Evolutionary conservation across 2,797 vertebrate species (phyloP), one percentile per base, ranked within the genome.

Genomic region (Falco concolor): DNA sequence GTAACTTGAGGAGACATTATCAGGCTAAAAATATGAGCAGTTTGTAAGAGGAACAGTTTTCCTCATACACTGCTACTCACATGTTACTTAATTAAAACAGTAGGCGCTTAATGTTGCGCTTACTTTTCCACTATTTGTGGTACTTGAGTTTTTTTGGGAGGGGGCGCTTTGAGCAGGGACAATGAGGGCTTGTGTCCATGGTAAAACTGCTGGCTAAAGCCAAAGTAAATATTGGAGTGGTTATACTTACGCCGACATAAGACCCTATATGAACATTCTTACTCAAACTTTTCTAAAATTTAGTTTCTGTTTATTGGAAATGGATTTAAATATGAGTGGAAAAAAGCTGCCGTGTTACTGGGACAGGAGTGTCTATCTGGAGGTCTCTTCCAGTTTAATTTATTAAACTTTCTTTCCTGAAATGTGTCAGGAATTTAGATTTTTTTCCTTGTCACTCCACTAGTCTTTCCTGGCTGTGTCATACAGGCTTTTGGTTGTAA

Each of bases 181-280:
- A 96, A 65, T 89, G 78, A 94, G 81, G 49, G 32, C 88, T 96
- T 96, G 75, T 95, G 72, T 85, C 90, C 38, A 9, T 92, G 64
- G 68, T 68, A 72, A 9, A 4, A 13, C 23, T 72, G 18, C 68
- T 83, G 75, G 15, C 32, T 75, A 68, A 79, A 87, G 88, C 95
- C 95, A 90, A 40, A 76, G 50, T 92, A 87, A 95, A 92, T 83
- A 94, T 0, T 67, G 70, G 68, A 89, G 64, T 77, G 74, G 49
- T 84, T 80, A 27, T 93, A 87, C 72, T 68, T 87, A 17, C 4
- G 57, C 53, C 1, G 1, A 53, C 49, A 25, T 52, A 68, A 91
- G 70, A 64, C 86, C 70, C 88, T 87, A 4, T 36, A 53, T 6
- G 50, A 75, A 81, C 50, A 14, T 81, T 93, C 63, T 64, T 23